Conservation (phyloP, 2,888 invertebrate species). For the Portevinia maculata region DNA sequence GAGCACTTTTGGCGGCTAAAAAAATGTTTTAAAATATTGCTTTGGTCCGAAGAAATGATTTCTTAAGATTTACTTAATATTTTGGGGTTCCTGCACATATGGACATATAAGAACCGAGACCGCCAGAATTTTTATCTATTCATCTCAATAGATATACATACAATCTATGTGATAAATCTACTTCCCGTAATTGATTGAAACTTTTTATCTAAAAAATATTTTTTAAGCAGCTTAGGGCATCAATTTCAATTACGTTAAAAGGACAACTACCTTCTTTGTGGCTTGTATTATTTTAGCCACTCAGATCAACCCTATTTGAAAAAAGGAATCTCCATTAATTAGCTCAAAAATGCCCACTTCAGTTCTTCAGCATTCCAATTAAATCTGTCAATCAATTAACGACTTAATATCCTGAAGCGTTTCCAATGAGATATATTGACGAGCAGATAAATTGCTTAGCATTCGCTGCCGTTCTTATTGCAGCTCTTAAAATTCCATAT, state of each 20-base stretch:
- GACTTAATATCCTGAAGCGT: conserved; percentile 29
- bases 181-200: no score
- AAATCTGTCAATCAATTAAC: conserved; percentile 71
- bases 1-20: no score
- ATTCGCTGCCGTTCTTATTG: neutral
- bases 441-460: neutral
- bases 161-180: no score
- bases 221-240: conserved; percentile 45
- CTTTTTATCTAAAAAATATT: neutral
- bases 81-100: no score
- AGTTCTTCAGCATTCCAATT: conserved; percentile 25
- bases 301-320: conserved; percentile 46
- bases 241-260: conserved; percentile 64
- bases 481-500: conserved; percentile 4
- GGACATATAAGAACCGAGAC: no score
- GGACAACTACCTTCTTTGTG: conserved; percentile 21
- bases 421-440: conserved; percentile 20
- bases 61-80: no score
- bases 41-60: no score
- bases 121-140: no score
- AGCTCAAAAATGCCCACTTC: conserved; percentile 31
- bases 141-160: no score
- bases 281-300: conserved; percentile 1
- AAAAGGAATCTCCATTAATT: conserved; percentile 60
- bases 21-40: no score